phyloP scores from a whole-genome alignment of 2,113 vertebrate genomes.

The Podiceps cristatus region DNA sequence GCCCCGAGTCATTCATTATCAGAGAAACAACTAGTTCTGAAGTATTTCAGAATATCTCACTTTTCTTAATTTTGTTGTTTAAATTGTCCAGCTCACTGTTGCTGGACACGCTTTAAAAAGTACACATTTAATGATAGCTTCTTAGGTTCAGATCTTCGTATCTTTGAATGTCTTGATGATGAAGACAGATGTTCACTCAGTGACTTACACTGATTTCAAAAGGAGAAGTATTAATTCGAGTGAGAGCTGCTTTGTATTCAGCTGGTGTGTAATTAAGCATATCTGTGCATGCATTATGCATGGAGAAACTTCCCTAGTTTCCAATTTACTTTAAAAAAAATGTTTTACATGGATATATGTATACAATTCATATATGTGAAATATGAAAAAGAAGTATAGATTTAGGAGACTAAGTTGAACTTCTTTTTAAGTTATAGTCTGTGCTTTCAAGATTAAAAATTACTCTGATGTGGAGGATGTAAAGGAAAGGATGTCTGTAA shows the following conservation, averaged over 20 bases:
- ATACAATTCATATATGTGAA: neutral
- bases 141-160: neutral
- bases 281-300: neutral
- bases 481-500: neutral
- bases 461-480: neutral
- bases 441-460: neutral
- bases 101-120: neutral
- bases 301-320: neutral
- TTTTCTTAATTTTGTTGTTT: neutral
- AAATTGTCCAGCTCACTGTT: neutral
- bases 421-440: neutral
- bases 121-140: neutral
- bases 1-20: neutral
- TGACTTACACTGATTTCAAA: neutral
- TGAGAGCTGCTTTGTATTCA: neutral
- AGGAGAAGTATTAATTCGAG: neutral
- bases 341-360: neutral
- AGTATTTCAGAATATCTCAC: neutral
- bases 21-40: neutral
- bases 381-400: neutral
- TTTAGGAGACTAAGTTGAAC: neutral
- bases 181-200: neutral
- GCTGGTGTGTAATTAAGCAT: neutral
- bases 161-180: neutral
- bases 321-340: neutral